Conservation (phyloP, 2,888 invertebrate species). For the Phoenoteleia sp. region DNA sequence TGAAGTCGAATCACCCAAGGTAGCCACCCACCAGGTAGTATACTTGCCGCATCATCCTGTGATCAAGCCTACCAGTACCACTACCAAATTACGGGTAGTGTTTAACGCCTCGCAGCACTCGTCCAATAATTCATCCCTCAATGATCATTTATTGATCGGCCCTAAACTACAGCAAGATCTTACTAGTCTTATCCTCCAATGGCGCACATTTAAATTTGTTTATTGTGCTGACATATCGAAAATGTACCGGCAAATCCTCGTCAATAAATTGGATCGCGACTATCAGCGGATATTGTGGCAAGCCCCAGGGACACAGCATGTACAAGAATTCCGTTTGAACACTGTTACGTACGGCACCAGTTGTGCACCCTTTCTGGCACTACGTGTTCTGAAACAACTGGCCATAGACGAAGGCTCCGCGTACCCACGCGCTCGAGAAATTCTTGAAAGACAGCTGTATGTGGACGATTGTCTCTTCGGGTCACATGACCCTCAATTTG, state of each 20-base stretch:
- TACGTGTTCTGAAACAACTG: neutral
- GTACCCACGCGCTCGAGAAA: too few relatives aligned
- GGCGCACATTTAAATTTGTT: neutral
- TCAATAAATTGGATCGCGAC: neutral
- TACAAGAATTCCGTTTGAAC: neutral
- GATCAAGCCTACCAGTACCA: neutral
- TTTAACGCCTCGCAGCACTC: neutral
- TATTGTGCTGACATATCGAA: constrained; percentile 13
- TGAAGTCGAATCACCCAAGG: neutral
- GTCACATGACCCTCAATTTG: too few relatives aligned
- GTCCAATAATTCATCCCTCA: neutral
- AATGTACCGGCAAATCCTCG: neutral
- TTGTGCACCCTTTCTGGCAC: neutral
- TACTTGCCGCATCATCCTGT: constrained; percentile 28
- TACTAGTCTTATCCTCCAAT: neutral
- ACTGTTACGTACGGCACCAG: constrained; percentile 1
- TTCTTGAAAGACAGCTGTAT: too few relatives aligned
- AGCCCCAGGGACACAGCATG: neutral
- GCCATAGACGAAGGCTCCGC: neutral
- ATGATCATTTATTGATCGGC: neutral
- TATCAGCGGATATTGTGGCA: neutral
- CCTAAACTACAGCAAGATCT: neutral
- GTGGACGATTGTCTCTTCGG: too few relatives aligned
- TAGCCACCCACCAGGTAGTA: too few relatives aligned
- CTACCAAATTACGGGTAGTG: constrained; percentile 6